Percentiles rank a stretch among this genome's conserved stretches.
phyloP scores from a whole-genome alignment of 2,113 vertebrate species.

The Dromas ardeola region DNA sequence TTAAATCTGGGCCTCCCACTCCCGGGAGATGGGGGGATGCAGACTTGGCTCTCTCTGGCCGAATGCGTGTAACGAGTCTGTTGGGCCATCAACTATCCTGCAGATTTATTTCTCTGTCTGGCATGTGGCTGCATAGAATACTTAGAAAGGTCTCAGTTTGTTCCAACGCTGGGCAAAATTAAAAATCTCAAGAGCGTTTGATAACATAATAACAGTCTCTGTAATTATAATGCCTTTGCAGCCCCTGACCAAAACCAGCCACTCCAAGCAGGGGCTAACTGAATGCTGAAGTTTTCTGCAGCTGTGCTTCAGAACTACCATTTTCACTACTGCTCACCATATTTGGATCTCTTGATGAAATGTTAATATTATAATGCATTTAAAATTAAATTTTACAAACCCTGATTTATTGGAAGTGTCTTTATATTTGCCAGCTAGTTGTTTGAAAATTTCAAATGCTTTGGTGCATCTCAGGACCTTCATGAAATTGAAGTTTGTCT shows the following conservation, averaged over 20 bases:
- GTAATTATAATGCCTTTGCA: background rate
- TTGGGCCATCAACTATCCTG: background rate
- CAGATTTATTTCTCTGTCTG: background rate
- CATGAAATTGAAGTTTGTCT: background rate
- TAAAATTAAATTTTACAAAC: background rate
- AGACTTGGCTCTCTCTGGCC: background rate
- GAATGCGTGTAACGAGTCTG: accelerated
- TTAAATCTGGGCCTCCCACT: background rate
- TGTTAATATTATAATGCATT: background rate
- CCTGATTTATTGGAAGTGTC: background rate
- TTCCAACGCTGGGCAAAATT: background rate
- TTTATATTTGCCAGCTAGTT: background rate
- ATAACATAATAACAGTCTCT: background rate
- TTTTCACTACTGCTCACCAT: background rate
- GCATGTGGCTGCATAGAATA: background rate
- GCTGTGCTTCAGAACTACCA: background rate
- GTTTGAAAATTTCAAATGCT: background rate
- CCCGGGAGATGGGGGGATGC: background rate
- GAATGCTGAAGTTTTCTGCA: background rate
- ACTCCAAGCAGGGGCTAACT: background rate
- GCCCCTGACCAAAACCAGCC: background rate
- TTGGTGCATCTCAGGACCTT: background rate
- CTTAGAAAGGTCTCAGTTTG: background rate
- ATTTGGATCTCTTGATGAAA: background rate
- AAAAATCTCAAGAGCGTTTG: background rate